These are phyloP conservation scores for Ceramica pisi DNA, from an alignment of 2,888 invertebrate genomes.

Conservation along the genomic window DNA sequence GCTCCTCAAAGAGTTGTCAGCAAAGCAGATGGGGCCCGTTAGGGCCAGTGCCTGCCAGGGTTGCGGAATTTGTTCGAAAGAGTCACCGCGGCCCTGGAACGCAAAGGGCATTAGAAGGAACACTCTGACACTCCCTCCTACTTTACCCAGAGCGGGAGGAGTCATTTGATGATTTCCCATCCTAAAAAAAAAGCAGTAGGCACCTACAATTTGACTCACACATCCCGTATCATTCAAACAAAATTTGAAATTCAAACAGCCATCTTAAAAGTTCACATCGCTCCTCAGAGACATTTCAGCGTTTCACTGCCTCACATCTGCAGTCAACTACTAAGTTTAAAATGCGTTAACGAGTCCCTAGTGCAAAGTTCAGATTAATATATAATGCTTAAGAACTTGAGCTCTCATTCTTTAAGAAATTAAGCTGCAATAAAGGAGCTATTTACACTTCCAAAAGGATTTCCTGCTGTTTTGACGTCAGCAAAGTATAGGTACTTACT, in stretches of 20 bases:
- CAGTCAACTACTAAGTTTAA: conserved; percentile 50
- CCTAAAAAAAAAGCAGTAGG: too few relatives aligned
- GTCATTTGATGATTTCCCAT: too few relatives aligned
- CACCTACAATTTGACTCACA: too few relatives aligned
- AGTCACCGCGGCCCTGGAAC: too few relatives aligned
- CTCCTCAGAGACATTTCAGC: conserved; percentile 29
- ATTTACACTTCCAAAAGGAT: conserved; percentile 18
- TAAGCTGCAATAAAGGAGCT: conserved; percentile 6
- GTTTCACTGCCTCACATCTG: conserved; percentile 45
- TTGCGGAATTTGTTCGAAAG: too few relatives aligned
- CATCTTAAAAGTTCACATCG: conserved; percentile 41
- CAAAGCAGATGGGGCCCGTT: too few relatives aligned
- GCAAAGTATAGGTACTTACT: too few relatives aligned
- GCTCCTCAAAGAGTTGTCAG: too few relatives aligned
- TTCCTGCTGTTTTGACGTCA: conserved; percentile 21
- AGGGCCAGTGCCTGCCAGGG: too few relatives aligned
- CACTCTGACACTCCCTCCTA: too few relatives aligned
- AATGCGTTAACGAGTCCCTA: conserved; percentile 43
- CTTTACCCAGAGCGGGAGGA: too few relatives aligned
- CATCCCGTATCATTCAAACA: conserved; percentile 19
- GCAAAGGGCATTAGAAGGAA: too few relatives aligned
- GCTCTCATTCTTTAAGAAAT: conserved; percentile 32
- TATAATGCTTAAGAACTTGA: conserved; percentile 26
- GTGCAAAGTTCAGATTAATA: conserved; percentile 41
- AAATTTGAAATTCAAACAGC: conserved; percentile 42